These are phyloP conservation scores for Drosophila athabasca DNA, from an alignment of 1,140 invertebrate genomes.

Conservation along the genomic window DNA sequence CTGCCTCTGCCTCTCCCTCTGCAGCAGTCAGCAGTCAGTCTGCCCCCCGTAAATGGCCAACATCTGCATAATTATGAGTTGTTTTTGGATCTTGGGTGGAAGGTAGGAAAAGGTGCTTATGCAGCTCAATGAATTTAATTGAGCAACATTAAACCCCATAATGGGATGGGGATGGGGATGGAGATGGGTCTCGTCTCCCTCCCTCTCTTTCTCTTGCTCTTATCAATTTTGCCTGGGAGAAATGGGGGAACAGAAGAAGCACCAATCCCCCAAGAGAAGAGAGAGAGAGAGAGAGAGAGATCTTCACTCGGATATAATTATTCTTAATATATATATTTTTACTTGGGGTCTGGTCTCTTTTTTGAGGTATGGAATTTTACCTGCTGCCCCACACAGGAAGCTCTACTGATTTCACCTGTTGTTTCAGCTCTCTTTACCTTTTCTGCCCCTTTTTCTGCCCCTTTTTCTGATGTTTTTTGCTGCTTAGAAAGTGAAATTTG, in stretches of 20 bases:
- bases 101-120: slow-evolving; percentile 31
- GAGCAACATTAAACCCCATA: slow-evolving; percentile 33
- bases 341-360: slow-evolving; percentile 22
- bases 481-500: slow-evolving; percentile 45
- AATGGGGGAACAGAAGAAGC: slow-evolving; percentile 24
- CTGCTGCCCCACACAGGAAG: slow-evolving; percentile 29
- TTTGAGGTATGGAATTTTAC: slow-evolving; percentile 1
- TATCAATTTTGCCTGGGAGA: slow-evolving; percentile 45
- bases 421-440: no score
- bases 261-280: neutral
- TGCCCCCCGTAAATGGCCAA: slow-evolving; percentile 35
- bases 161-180: slow-evolving; percentile 3
- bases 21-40: neutral
- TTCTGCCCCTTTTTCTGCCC: no score
- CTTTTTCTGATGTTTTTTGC: no score
- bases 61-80: slow-evolving; percentile 53
- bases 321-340: slow-evolving; percentile 49
- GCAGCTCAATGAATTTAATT: slow-evolving; percentile 53
- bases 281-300: neutral
- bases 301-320: slow-evolving; percentile 42
- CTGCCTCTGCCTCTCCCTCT: no score
- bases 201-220: neutral
- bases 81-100: slow-evolving; percentile 15
- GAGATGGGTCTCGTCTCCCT: no score
- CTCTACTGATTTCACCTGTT: slow-evolving; percentile 42